Percentiles rank a stretch among this genome's conserved stretches.
Conservation (phyloP, 35 echinoderm and acorn worm genomes). For the Apostichopus parvimensis region DNA sequence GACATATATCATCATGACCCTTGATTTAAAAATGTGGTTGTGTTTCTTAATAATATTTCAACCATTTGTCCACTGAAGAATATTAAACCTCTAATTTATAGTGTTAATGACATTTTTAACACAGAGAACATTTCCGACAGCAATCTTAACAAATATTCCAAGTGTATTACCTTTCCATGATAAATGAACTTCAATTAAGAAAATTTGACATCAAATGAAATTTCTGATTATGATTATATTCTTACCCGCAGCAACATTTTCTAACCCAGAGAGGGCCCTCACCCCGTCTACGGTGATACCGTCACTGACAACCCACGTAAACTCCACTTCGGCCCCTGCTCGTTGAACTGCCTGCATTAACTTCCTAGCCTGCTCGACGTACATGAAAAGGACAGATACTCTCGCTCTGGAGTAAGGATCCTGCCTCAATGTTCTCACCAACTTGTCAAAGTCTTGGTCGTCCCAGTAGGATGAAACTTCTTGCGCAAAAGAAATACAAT, state of each 20-base stretch:
- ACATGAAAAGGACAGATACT: constrained; percentile 32
- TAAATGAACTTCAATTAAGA: not conserved
- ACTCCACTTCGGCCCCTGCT: constrained; percentile 32
- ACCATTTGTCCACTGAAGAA: too few relatives aligned
- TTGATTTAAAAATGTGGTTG: too few relatives aligned
- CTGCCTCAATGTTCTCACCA: constrained; percentile 44
- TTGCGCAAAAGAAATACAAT: constrained; percentile 40
- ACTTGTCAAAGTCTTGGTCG: constrained; percentile 41
- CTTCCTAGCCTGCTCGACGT: not conserved
- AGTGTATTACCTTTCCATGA: not conserved
- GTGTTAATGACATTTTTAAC: too few relatives aligned
- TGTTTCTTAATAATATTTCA: too few relatives aligned
- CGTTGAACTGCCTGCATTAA: constrained; percentile 59
- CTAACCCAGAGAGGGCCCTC: constrained; percentile 26
- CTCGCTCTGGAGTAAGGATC: constrained; percentile 62
- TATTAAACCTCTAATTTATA: too few relatives aligned
- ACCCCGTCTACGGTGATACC: constrained; percentile 58
- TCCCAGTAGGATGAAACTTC: constrained; percentile 39
- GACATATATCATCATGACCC: too few relatives aligned
- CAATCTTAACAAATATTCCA: too few relatives aligned
- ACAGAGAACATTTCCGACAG: too few relatives aligned
- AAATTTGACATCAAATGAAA: not conserved
- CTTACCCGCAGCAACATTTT: constrained; percentile 35
- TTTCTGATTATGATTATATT: too few relatives aligned
- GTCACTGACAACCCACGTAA: constrained; percentile 82